Evolutionary conservation across 2,113 vertebrate species (phyloP).

Genomic region (Anarrhichthys ocellatus): DNA sequence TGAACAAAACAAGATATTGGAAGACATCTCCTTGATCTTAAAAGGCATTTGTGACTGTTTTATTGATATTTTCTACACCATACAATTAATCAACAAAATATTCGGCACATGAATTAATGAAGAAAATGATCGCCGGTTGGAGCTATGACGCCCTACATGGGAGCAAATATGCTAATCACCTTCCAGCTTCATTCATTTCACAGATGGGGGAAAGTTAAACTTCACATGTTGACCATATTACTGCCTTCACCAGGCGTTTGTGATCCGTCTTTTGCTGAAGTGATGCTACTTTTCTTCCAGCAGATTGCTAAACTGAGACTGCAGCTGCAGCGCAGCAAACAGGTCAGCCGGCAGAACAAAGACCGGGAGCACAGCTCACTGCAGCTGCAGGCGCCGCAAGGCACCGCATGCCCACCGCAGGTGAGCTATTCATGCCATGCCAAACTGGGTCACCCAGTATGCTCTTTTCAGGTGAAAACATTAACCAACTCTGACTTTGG

Average conservation of each 20-base stretch:
- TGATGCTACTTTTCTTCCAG: slow-evolving; percentile 61
- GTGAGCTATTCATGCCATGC: slow-evolving; percentile 47
- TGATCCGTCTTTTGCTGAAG: slow-evolving; percentile 22
- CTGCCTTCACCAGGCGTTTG: fast-evolving
- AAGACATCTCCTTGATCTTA: not conserved
- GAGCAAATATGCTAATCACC: not conserved
- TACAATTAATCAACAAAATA: not conserved
- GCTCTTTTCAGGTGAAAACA: slow-evolving; percentile 36
- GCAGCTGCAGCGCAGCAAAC: slow-evolving; percentile 94
- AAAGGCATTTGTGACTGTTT: not conserved
- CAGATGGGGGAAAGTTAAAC: not conserved
- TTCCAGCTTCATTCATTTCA: not conserved
- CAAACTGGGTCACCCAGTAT: not conserved
- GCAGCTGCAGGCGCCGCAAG: slow-evolving; percentile 55
- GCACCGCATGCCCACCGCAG: slow-evolving; percentile 59
- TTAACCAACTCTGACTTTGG: slow-evolving; percentile 25
- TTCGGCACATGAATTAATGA: not conserved
- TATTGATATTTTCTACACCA: not conserved
- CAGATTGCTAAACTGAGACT: slow-evolving; percentile 96
- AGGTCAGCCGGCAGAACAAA: slow-evolving; percentile 89
- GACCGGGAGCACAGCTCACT: slow-evolving; percentile 90
- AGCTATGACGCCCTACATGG: not conserved
- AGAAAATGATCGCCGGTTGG: not conserved
- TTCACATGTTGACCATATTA: not conserved
- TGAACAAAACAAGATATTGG: not conserved